These are phyloP conservation scores for Tadarida brasiliensis DNA, from an alignment of 2,797 vertebrate genomes.

Conservation along the genomic window DNA sequence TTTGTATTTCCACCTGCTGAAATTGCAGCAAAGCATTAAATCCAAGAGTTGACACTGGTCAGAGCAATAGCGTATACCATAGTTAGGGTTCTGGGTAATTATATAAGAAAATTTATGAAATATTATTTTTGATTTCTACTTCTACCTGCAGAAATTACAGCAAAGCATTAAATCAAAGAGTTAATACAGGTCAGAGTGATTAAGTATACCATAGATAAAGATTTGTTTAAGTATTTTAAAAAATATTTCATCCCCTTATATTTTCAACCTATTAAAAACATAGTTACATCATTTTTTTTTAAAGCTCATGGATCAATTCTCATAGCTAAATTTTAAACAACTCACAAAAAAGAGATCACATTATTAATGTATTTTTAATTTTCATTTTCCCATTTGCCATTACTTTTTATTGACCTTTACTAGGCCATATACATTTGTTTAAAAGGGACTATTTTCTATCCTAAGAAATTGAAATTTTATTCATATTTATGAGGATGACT, in stretches of 20 bases:
- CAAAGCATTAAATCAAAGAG: slow-evolving; percentile 20
- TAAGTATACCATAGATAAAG: not conserved
- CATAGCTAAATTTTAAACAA: not conserved
- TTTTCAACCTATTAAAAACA: not conserved
- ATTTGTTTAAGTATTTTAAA: not conserved
- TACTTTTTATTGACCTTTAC: not conserved
- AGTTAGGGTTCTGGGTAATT: not conserved
- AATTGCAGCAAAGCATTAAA: not conserved
- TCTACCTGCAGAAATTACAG: not conserved
- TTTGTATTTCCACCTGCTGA: not conserved
- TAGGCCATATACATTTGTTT: not conserved
- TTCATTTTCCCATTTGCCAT: not conserved
- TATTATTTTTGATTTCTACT: not conserved
- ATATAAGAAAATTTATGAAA: not conserved
- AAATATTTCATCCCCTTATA: not conserved
- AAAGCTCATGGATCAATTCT: not conserved
- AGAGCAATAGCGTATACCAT: not conserved
- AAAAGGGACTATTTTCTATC: not conserved
- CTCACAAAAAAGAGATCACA: not conserved
- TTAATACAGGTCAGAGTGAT: not conserved
- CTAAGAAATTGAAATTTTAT: not conserved
- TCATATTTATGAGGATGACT: not conserved
- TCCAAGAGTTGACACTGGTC: not conserved
- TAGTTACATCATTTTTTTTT: not conserved
- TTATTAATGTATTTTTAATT: not conserved